Conservation (phyloP, 2,888 invertebrate species). For the Amblyjoppa proteus region DNA sequence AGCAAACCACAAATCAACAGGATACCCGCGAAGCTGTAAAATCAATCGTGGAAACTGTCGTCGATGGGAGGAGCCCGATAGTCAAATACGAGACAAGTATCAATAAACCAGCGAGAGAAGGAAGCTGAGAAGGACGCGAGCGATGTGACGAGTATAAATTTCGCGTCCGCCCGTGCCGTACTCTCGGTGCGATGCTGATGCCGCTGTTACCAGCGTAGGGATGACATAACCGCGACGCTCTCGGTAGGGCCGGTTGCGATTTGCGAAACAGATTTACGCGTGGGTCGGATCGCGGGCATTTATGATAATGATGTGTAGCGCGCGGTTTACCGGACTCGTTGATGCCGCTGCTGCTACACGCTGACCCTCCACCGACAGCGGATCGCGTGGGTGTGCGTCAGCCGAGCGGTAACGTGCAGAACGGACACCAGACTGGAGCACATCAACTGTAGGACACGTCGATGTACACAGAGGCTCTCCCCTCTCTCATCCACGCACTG, state of each 20-base stretch:
- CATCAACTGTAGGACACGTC: constrained; percentile 43
- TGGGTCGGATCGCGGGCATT: constrained; percentile 83
- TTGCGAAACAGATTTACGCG: constrained; percentile 84
- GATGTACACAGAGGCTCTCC: constrained; percentile 30
- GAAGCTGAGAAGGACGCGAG: constrained; percentile 29
- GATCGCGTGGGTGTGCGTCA: constrained; percentile 64
- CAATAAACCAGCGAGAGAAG: neutral
- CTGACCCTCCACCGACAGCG: constrained; percentile 57
- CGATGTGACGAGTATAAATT: constrained; percentile 48
- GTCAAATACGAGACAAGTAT: neutral
- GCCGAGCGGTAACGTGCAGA: constrained; percentile 43
- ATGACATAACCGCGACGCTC: constrained; percentile 71
- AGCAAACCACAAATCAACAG: no score
- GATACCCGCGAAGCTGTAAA: neutral
- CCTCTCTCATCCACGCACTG: constrained; percentile 46
- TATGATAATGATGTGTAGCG: constrained; percentile 82
- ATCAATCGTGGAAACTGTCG: neutral
- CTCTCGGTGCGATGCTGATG: constrained; percentile 51
- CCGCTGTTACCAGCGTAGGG: constrained; percentile 54
- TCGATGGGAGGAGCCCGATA: neutral
- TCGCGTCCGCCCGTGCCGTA: constrained; percentile 63
- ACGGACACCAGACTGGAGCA: constrained; percentile 56
- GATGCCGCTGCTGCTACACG: constrained; percentile 53
- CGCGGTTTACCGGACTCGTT: constrained; percentile 76
- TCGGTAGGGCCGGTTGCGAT: constrained; percentile 73